phyloP scores from a whole-genome alignment of 2,888 invertebrate species.

The Clusia tigrina region DNA sequence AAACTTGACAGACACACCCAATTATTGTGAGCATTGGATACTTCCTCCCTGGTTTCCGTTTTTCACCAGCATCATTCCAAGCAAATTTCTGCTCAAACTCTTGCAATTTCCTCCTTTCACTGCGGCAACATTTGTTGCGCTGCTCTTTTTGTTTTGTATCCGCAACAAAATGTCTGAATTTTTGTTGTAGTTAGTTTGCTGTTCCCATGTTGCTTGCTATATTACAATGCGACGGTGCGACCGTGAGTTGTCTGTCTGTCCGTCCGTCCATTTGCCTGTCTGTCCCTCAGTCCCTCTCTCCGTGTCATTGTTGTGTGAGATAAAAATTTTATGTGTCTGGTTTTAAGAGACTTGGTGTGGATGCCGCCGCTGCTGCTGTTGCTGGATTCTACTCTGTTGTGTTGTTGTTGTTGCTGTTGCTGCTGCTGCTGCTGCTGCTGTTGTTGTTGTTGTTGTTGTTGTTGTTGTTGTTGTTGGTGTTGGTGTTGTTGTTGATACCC shows the following conservation, averaged over 20 bases:
- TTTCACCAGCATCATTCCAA: background rate
- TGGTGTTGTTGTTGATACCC: background rate
- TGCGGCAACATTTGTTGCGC: background rate
- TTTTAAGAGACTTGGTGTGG: background rate
- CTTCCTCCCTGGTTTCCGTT: conserved; percentile 17
- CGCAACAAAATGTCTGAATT: conserved; percentile 5
- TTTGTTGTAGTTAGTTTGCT: background rate
- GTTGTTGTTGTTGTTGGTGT: background rate
- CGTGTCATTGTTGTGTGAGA: conserved; percentile 4
- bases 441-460: background rate
- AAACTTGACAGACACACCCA: conserved; percentile 18
- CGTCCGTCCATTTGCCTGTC: no score
- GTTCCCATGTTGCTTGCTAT: background rate
- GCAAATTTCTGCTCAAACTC: background rate
- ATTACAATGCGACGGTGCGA: background rate
- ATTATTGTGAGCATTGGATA: conserved; percentile 13
- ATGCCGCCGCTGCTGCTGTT: background rate
- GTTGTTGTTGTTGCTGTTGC: background rate
- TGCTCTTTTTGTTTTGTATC: conserved; percentile 4
- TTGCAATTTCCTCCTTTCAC: conserved; percentile 9
- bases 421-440: background rate
- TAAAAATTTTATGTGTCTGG: conserved; percentile 26
- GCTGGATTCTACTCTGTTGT: background rate
- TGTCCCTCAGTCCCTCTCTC: no score
- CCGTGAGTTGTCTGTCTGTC: no score